Percentiles rank a stretch among this genome's conserved stretches.
phyloP scores from a whole-genome alignment of 2,888 invertebrate species.

The Synergus laeviventris region DNA sequence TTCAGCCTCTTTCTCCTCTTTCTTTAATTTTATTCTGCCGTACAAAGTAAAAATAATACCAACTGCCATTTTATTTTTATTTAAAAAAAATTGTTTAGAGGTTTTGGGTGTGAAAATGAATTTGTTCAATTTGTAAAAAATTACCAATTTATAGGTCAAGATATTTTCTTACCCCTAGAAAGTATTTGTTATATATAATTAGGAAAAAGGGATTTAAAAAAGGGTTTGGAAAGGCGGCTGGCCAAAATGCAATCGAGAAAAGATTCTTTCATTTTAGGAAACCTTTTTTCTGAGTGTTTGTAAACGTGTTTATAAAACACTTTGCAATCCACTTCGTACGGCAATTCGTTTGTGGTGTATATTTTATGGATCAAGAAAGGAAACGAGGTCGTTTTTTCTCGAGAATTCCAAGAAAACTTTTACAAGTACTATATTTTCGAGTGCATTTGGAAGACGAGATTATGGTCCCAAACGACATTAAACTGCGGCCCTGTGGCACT shows the following conservation, averaged over 20 bases:
- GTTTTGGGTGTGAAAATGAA: too few relatives aligned
- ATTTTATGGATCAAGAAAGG: neutral
- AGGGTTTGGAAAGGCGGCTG: too few relatives aligned
- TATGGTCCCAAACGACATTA: slow-evolving; percentile 49
- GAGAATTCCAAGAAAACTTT: slow-evolving; percentile 1
- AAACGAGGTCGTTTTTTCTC: neutral
- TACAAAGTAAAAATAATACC: too few relatives aligned
- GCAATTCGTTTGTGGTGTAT: neutral
- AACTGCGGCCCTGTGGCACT: slow-evolving; percentile 46
- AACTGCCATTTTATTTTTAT: too few relatives aligned
- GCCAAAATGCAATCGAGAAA: neutral
- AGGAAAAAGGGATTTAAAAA: too few relatives aligned
- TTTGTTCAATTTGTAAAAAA: too few relatives aligned
- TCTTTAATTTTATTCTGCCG: too few relatives aligned
- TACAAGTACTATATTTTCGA: neutral
- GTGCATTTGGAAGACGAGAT: slow-evolving; percentile 46
- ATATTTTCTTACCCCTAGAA: too few relatives aligned
- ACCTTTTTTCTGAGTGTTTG: neutral
- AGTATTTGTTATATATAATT: too few relatives aligned
- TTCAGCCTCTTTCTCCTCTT: neutral
- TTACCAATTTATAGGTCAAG: too few relatives aligned
- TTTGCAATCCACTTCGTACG: neutral
- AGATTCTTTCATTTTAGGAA: neutral
- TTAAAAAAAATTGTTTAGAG: too few relatives aligned
- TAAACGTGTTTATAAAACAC: neutral